These are phyloP conservation scores for Eurypyga helias DNA, from an alignment of 2,113 vertebrate species.

Conservation along the genomic window DNA sequence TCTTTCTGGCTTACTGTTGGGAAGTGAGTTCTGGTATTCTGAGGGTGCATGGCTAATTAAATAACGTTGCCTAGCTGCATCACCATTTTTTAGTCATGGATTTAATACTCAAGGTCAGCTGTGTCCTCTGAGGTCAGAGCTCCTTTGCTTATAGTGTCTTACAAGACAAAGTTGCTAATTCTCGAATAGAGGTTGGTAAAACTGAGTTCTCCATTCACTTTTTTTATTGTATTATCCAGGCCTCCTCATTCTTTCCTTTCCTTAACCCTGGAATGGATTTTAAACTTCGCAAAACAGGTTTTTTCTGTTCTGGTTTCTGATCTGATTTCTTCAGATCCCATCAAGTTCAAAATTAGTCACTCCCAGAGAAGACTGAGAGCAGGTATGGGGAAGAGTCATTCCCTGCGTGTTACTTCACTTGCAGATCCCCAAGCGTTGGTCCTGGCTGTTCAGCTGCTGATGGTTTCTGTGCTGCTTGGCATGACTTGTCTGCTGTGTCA, in stretches of 20 bases:
- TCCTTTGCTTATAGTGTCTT: background rate
- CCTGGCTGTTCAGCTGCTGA: background rate
- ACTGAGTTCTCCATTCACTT: background rate
- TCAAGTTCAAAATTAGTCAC: background rate
- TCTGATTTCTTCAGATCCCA: background rate
- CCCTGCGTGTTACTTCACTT: background rate
- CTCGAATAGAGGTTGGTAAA: background rate
- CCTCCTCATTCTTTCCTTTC: background rate
- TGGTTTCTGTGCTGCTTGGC: background rate
- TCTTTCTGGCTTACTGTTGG: rapidly evolving
- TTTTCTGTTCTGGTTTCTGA: background rate
- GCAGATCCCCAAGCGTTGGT: background rate
- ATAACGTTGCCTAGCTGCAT: background rate
- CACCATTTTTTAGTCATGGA: background rate
- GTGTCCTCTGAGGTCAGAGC: background rate
- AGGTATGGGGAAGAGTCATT: background rate
- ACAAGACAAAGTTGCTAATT: background rate
- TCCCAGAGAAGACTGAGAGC: background rate
- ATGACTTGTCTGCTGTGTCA: background rate
- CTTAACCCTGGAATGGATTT: background rate
- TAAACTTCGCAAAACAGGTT: background rate
- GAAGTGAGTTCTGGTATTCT: background rate
- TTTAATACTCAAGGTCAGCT: background rate
- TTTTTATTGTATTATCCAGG: background rate
- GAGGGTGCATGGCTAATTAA: background rate